Conservation (phyloP, 2,888 invertebrate genomes). For the Temnothorax ravouxi region DNA sequence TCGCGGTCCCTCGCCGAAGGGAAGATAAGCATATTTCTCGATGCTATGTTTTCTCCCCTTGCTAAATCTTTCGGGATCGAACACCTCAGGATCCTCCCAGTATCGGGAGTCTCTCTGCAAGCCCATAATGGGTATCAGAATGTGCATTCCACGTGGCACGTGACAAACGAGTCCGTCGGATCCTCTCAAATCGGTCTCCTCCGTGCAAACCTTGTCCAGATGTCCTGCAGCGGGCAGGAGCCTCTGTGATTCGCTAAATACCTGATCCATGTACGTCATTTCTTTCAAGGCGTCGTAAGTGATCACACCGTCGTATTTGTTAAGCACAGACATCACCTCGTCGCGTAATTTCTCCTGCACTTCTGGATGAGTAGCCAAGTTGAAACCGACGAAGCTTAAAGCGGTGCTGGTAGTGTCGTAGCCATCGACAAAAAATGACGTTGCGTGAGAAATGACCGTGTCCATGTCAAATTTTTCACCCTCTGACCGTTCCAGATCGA, state of each 20-base stretch:
- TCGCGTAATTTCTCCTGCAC: slow-evolving; percentile 86
- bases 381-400: slow-evolving; percentile 86
- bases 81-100: slow-evolving; percentile 76
- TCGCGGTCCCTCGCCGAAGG: slow-evolving; percentile 81
- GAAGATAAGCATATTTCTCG: slow-evolving; percentile 72
- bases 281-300: slow-evolving; percentile 87
- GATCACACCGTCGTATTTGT: slow-evolving; percentile 82
- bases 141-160: slow-evolving; percentile 68
- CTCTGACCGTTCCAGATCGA: slow-evolving; percentile 77
- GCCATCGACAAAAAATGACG: slow-evolving; percentile 87
- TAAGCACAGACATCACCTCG: slow-evolving; percentile 82
- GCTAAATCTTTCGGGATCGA: slow-evolving; percentile 79
- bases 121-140: slow-evolving; percentile 65
- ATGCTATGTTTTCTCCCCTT: slow-evolving; percentile 66
- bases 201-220: slow-evolving; percentile 73
- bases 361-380: slow-evolving; percentile 85
- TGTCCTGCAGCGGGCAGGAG: slow-evolving; percentile 40
- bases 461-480: slow-evolving; percentile 79
- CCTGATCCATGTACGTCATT: slow-evolving; percentile 87
- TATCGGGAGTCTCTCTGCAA: slow-evolving; percentile 73
- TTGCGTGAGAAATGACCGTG: slow-evolving; percentile 85
- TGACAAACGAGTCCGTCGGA: slow-evolving; percentile 74
- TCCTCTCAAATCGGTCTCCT: slow-evolving; percentile 71
- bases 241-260: slow-evolving; percentile 82
- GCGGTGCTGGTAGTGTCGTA: slow-evolving; percentile 87